A percentile compares a stretch with the other conserved stretches of the same genome.
Evolutionary conservation across 2,113 vertebrate species (phyloP).

Genomic region (Notothenia rossii): DNA sequence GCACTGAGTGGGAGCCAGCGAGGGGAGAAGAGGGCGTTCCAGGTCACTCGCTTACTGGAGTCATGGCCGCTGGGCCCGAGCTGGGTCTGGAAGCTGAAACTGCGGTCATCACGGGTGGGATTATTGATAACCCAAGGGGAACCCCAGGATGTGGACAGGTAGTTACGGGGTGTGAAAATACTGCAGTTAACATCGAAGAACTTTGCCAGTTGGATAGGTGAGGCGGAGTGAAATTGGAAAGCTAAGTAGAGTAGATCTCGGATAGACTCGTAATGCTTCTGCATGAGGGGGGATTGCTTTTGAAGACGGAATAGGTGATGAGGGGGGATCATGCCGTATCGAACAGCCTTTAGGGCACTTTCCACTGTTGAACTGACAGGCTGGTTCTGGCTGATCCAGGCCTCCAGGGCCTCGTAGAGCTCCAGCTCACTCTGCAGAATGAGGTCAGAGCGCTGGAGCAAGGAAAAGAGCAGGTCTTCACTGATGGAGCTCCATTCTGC

Average conservation of each 20-base stretch:
- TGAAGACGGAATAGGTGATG: constrained; percentile 94
- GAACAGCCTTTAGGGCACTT: constrained; percentile 87
- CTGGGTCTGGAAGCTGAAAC: constrained; percentile 96
- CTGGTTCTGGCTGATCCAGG: constrained; percentile 89
- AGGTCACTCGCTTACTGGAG: constrained; percentile 89
- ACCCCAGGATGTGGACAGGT: constrained; percentile 93
- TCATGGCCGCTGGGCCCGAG: constrained; percentile 94
- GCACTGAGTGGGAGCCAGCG: constrained; percentile 94
- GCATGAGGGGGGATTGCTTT: constrained; percentile 89
- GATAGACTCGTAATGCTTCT: constrained; percentile 85
- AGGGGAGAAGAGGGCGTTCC: constrained; percentile 96
- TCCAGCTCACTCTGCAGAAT: constrained; percentile 94
- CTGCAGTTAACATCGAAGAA: constrained; percentile 96
- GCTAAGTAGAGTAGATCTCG: constrained; percentile 93
- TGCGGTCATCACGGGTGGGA: constrained; percentile 95
- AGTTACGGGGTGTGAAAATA: constrained; percentile 96
- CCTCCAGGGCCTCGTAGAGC: constrained; percentile 92
- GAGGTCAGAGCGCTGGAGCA: constrained; percentile 94
- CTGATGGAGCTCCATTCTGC: constrained; percentile 91
- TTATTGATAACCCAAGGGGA: constrained; percentile 95
- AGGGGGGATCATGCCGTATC: constrained; percentile 95
- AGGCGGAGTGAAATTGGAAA: constrained; percentile 97
- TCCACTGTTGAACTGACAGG: constrained; percentile 84
- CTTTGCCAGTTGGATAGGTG: constrained; percentile 93
- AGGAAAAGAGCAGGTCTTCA: constrained; percentile 89